Conservation (phyloP, 2,797 vertebrate species). For the Typhlichthys subterraneus region DNA sequence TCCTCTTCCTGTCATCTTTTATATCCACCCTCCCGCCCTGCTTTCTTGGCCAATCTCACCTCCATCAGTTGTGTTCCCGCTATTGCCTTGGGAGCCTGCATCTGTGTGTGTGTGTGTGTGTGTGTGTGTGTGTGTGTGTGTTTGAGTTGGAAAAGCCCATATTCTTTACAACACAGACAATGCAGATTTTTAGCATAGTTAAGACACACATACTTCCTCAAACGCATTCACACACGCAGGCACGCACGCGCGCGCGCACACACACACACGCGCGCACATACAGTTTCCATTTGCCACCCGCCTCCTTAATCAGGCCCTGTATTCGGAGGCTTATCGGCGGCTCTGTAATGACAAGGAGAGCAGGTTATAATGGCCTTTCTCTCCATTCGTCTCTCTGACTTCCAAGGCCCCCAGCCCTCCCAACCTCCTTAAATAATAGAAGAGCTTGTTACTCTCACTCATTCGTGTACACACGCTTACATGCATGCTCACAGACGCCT, state of each 20-base stretch:
- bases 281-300: slow-evolving; percentile 32
- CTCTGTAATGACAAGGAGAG: slow-evolving; percentile 34
- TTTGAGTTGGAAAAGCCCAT: slow-evolving; percentile 23
- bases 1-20: slow-evolving; percentile 13
- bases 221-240: slow-evolving; percentile 5
- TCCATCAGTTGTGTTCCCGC: slow-evolving; percentile 65
- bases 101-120: slow-evolving; percentile 39
- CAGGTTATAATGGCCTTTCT: slow-evolving; percentile 31
- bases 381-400: slow-evolving; percentile 30
- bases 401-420: slow-evolving; percentile 18
- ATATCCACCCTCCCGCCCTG: too few species aligned
- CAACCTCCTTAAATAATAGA: slow-evolving; percentile 41
- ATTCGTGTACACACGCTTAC: slow-evolving; percentile 4
- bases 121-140: slow-evolving; percentile 39
- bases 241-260: slow-evolving; percentile 9
- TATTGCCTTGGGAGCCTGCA: slow-evolving; percentile 36
- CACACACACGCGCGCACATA: slow-evolving; percentile 27
- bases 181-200: background rate
- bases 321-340: slow-evolving; percentile 35
- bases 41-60: slow-evolving; percentile 34
- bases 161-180: slow-evolving; percentile 35
- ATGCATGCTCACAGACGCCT: slow-evolving; percentile 21
- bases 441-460: slow-evolving; percentile 30
- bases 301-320: slow-evolving; percentile 32
- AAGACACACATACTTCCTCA: slow-evolving; percentile 7